A percentile compares a stretch with the other conserved stretches of the same genome.
These are phyloP conservation scores for Venturia canescens DNA, from an alignment of 1,140 invertebrate species.

Conservation along the genomic window DNA sequence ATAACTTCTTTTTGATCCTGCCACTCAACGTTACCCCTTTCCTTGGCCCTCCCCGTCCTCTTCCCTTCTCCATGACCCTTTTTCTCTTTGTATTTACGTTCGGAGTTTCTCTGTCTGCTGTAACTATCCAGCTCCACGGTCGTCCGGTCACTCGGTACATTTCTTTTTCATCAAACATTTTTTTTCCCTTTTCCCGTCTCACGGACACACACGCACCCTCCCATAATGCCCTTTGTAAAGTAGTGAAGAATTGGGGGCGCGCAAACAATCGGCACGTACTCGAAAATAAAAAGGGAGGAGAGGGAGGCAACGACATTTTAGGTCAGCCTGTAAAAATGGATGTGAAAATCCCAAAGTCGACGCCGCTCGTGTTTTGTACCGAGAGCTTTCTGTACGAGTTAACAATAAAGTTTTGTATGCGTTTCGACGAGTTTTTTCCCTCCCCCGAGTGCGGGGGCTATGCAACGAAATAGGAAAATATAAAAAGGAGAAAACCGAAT, in stretches of 20 bases:
- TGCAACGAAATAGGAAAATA: too few relatives aligned
- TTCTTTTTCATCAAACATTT: conserved; percentile 5
- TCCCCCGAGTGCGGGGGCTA: too few relatives aligned
- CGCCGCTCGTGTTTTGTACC: too few relatives aligned
- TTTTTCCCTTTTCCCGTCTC: conserved; percentile 2
- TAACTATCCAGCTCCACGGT: background rate
- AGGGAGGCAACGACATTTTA: conserved; percentile 5
- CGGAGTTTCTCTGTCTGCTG: background rate
- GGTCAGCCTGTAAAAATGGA: too few relatives aligned
- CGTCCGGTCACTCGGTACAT: conserved; percentile 15
- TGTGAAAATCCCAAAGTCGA: too few relatives aligned
- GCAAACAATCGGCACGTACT: conserved; percentile 41
- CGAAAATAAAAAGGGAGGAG: conserved; percentile 2
- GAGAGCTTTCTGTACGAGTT: too few relatives aligned
- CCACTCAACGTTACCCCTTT: conserved; percentile 21
- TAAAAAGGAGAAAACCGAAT: too few relatives aligned
- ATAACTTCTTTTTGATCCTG: conserved; percentile 35
- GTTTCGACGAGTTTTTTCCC: too few relatives aligned
- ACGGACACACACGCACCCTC: conserved; percentile 4
- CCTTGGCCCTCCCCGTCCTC: conserved; percentile 8
- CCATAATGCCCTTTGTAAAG: conserved; percentile 15
- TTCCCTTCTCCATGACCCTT: background rate
- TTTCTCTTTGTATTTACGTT: background rate
- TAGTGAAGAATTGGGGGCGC: conserved; percentile 32
- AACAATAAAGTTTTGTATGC: too few relatives aligned